A percentile compares a stretch with the other conserved stretches of the same genome.
These are phyloP conservation scores for Salvelinus namaycush DNA, from an alignment of 2,113 vertebrate species.

Conservation along the genomic window DNA sequence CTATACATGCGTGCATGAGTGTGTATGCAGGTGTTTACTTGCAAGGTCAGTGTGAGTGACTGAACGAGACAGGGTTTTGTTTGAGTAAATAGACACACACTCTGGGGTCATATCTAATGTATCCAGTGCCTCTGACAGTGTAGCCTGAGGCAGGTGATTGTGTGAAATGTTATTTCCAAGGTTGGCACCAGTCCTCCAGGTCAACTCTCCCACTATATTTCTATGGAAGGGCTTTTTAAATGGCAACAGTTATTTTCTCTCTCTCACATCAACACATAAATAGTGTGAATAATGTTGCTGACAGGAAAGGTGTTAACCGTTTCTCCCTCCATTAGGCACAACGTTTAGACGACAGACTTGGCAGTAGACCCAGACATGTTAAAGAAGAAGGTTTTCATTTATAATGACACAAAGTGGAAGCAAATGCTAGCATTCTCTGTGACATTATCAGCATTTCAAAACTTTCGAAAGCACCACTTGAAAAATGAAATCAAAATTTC, in stretches of 20 bases:
- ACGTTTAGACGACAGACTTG: not conserved
- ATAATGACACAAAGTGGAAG: not conserved
- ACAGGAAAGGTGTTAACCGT: conserved; percentile 48
- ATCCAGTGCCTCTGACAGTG: conserved; percentile 19
- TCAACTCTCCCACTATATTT: not conserved
- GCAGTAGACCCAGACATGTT: not conserved
- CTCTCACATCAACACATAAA: conserved; percentile 54
- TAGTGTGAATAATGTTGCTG: conserved; percentile 53
- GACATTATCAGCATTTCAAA: not conserved
- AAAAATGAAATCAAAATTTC: not conserved
- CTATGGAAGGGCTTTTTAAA: conserved; percentile 39
- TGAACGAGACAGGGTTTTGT: not conserved
- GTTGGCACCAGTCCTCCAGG: conserved; percentile 40
- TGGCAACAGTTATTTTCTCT: conserved; percentile 40
- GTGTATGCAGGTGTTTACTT: not conserved
- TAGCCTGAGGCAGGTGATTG: conserved; percentile 39
- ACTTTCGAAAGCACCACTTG: not conserved
- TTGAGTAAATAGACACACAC: conserved; percentile 51
- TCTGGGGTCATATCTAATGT: conserved; percentile 11
- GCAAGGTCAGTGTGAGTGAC: no score
- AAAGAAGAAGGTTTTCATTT: not conserved
- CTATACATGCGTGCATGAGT: not conserved
- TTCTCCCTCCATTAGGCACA: conserved; percentile 40
- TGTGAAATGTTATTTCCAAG: conserved; percentile 54
- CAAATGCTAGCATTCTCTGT: not conserved